phyloP scores from a whole-genome alignment of 2,113 vertebrate species.

The Brachirus orientalis region DNA sequence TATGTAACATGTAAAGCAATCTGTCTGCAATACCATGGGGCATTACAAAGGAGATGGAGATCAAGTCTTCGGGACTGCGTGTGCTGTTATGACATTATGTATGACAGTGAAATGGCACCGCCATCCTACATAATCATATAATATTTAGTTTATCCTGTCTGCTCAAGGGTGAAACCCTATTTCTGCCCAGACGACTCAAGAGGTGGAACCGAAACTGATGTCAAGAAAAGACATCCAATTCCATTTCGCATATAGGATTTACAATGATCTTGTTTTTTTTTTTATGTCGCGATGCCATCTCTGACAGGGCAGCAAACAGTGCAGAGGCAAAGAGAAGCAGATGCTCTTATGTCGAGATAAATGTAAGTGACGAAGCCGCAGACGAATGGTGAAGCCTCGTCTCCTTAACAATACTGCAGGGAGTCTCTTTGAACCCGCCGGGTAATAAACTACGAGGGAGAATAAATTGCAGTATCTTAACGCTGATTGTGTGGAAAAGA shows the following conservation, averaged over 20 bases:
- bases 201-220: slow-evolving; percentile 69
- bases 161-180: slow-evolving; percentile 62
- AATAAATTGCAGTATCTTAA: too few relatives aligned
- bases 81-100: slow-evolving; percentile 34
- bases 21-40: slow-evolving; percentile 47
- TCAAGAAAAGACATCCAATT: slow-evolving; percentile 52
- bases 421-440: slow-evolving; percentile 2
- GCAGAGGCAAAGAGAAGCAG: too few relatives aligned
- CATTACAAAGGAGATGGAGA: slow-evolving; percentile 10
- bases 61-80: slow-evolving; percentile 29
- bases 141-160: slow-evolving; percentile 62
- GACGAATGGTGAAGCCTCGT: slow-evolving; percentile 5
- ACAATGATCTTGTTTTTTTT: slow-evolving; percentile 21
- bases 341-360: too few relatives aligned
- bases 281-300: slow-evolving; percentile 6
- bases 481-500: slow-evolving; percentile 10
- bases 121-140: slow-evolving; percentile 66
- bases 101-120: slow-evolving; percentile 41
- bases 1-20: slow-evolving; percentile 59
- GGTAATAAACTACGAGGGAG: slow-evolving; percentile 32
- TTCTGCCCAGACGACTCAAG: slow-evolving; percentile 45
- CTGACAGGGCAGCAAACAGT: slow-evolving; percentile 13
- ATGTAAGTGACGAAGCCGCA: too few relatives aligned
- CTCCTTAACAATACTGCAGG: slow-evolving; percentile 3
- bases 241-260: slow-evolving; percentile 47